A percentile compares a stretch with the other conserved stretches of the same genome.
Conservation (phyloP, 2,797 vertebrate species). For the Agapornis canus region DNA sequence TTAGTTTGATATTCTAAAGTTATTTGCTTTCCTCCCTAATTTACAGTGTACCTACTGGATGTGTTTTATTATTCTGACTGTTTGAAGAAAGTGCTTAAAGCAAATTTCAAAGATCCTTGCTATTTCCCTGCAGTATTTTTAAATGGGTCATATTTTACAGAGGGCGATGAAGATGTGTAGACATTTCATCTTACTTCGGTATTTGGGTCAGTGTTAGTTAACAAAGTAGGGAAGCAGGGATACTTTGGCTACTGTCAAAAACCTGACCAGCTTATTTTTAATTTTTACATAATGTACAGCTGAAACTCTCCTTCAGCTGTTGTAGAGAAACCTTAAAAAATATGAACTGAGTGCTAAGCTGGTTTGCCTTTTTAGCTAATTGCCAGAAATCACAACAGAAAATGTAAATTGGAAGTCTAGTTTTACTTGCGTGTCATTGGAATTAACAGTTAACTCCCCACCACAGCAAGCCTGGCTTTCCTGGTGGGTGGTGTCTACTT, state of each 20-base stretch:
- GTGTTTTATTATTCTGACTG: not conserved
- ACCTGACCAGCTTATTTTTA: not conserved
- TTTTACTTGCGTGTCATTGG: not conserved
- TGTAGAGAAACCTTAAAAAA: not conserved
- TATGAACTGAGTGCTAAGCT: not conserved
- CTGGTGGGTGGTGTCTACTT: not conserved
- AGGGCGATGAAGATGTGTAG: not conserved
- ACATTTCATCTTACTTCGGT: not conserved
- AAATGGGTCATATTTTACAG: not conserved
- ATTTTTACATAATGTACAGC: not conserved
- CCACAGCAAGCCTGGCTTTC: not conserved
- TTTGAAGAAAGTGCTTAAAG: not conserved
- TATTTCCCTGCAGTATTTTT: not conserved
- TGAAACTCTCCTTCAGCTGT: not conserved
- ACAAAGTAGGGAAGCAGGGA: not conserved
- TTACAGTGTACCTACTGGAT: not conserved
- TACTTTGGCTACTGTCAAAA: not conserved
- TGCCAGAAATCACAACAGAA: not conserved
- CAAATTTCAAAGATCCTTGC: not conserved
- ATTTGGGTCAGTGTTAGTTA: not conserved
- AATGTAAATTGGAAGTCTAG: not conserved
- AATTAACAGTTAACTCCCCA: not conserved
- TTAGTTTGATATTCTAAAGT: not conserved
- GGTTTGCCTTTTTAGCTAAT: not conserved
- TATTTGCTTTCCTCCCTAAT: not conserved